A percentile compares a stretch with the other conserved stretches of the same genome.
These are phyloP conservation scores for Maniola hyperantus DNA, from an alignment of 2,888 invertebrate genomes.

Conservation along the genomic window DNA sequence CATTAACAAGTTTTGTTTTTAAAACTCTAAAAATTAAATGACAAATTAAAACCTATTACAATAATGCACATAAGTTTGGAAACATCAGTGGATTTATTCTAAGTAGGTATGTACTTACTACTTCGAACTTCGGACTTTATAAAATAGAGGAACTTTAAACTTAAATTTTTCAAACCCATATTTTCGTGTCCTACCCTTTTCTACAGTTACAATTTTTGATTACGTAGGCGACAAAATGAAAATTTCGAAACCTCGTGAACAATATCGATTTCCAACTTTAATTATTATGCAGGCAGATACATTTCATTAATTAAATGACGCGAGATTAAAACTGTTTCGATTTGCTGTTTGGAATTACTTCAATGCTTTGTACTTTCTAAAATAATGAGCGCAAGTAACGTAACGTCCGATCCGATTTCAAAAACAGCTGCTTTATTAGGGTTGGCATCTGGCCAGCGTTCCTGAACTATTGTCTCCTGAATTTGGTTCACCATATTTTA, in stretches of 20 bases:
- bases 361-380: constrained; percentile 39
- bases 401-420: constrained; percentile 27
- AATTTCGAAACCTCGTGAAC: not conserved
- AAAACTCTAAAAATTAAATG: too few relatives aligned
- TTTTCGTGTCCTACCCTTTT: too few relatives aligned
- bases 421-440: constrained; percentile 18
- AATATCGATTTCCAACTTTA: not conserved
- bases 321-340: constrained; percentile 25
- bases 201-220: too few relatives aligned
- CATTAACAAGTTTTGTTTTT: too few relatives aligned
- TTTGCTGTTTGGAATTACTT: constrained; percentile 20
- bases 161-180: too few relatives aligned
- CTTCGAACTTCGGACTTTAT: too few relatives aligned
- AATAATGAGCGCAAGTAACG: constrained; percentile 34
- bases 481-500: not conserved
- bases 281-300: not conserved
- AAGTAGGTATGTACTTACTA: too few relatives aligned
- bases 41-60: too few relatives aligned
- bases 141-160: too few relatives aligned
- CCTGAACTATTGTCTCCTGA: not conserved
- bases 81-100: too few relatives aligned
- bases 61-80: too few relatives aligned
- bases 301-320: not conserved
- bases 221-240: too few relatives aligned
- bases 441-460: constrained; percentile 25